phyloP scores from a whole-genome alignment of 2,797 vertebrate genomes.

The Denticeps clupeoides region DNA sequence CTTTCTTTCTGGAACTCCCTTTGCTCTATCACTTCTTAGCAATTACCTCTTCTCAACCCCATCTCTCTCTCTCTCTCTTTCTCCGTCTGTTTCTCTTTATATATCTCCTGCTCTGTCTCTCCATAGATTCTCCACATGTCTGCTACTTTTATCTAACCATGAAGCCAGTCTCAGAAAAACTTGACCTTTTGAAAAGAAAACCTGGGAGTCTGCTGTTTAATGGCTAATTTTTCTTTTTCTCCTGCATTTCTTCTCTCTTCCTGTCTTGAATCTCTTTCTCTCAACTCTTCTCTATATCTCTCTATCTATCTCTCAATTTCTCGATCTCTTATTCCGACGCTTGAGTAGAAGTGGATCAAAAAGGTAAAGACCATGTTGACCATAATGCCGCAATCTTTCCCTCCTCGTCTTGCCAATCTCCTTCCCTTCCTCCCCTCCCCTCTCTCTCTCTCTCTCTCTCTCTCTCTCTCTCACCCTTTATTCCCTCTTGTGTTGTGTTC shows the following conservation, averaged over 20 bases:
- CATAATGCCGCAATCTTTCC: conserved; percentile 70
- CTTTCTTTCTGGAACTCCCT: conserved; percentile 1
- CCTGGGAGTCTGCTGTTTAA: background rate
- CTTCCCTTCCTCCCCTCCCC: conserved; percentile 32
- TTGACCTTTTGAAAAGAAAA: conserved; percentile 1
- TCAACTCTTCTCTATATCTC: conserved; percentile 69
- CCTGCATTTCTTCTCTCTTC: background rate
- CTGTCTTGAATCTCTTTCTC: conserved; percentile 24
- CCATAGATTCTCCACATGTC: conserved; percentile 1
- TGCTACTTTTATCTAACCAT: background rate
- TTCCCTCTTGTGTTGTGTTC: too few relatives aligned
- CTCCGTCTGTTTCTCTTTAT: background rate
- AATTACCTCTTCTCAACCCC: background rate
- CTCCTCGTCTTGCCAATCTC: too few relatives aligned
- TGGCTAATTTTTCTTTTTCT: conserved; percentile 16
- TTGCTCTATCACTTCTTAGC: background rate
- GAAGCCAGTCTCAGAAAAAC: background rate
- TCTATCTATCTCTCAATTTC: conserved; percentile 75
- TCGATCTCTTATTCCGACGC: conserved; percentile 81
- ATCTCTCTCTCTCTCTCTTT: background rate
- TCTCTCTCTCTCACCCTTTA: conserved; percentile 42
- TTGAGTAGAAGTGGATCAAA: conserved; percentile 98
- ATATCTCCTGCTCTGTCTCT: conserved; percentile 7
- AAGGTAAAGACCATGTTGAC: conserved; percentile 81
- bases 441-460: conserved; percentile 34